These are phyloP conservation scores for Paguma larvata DNA, from an alignment of 2,797 vertebrate genomes.

Conservation along the genomic window DNA sequence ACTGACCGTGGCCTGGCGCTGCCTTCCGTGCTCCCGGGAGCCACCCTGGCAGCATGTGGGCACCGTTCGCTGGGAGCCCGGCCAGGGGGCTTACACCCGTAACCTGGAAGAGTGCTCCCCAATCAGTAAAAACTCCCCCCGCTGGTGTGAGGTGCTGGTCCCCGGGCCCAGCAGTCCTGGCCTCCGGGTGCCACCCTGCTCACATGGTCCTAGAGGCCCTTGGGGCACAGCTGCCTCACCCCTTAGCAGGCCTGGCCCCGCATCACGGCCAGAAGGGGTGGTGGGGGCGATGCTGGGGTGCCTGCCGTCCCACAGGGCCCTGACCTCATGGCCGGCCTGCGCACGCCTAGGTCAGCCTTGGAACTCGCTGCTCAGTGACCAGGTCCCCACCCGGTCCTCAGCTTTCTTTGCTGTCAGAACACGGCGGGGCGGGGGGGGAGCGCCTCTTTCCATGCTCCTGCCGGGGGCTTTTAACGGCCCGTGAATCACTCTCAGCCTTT, in stretches of 20 bases:
- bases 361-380: background rate
- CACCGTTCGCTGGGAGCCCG: no score
- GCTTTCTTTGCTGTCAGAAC: rapidly evolving
- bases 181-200: background rate
- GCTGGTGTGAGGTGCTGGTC: rapidly evolving
- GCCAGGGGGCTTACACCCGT: no score
- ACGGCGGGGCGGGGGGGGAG: rapidly evolving
- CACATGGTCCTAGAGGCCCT: background rate
- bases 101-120: background rate
- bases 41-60: rapidly evolving
- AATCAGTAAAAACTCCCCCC: background rate
- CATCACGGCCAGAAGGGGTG: rapidly evolving
- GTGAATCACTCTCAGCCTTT: background rate
- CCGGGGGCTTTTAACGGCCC: background rate
- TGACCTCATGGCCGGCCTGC: background rate
- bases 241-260: background rate
- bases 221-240: rapidly evolving
- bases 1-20: rapidly evolving
- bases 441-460: background rate
- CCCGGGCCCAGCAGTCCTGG: background rate
- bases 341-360: no score
- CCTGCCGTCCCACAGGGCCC: background rate
- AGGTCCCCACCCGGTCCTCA: rapidly evolving
- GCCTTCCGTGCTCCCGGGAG: background rate
- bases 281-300: rapidly evolving